Conservation (phyloP, 2,113 vertebrate species). For the Cathartes aura region DNA sequence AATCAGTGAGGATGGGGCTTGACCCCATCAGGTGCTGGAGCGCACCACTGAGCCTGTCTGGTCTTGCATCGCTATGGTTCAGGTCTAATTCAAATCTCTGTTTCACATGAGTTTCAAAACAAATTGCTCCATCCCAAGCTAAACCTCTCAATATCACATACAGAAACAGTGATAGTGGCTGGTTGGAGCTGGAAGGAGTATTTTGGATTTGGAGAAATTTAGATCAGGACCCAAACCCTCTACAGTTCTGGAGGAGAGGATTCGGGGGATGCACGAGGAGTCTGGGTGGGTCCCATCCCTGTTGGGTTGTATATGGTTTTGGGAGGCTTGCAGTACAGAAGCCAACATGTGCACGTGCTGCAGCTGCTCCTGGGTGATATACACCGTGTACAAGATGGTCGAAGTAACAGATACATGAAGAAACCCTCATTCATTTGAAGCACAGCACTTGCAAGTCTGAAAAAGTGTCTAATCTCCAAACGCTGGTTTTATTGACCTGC, state of each 20-base stretch:
- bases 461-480: not conserved
- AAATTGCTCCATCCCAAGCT: not conserved
- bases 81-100: not conserved
- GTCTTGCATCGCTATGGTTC: not conserved
- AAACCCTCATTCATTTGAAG: not conserved
- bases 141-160: not conserved
- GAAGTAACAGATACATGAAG: not conserved
- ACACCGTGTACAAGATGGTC: not conserved
- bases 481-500: not conserved
- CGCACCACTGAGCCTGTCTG: not conserved
- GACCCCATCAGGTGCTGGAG: not conserved
- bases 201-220: not conserved
- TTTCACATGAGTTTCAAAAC: not conserved
- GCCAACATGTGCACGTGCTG: not conserved
- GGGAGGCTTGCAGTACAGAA: not conserved
- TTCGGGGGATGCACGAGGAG: rapidly evolving
- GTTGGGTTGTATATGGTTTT: rapidly evolving
- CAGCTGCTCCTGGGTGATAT: not conserved
- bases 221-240: not conserved
- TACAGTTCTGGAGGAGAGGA: not conserved
- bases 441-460: not conserved
- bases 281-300: not conserved
- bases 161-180: not conserved
- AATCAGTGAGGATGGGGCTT: not conserved
- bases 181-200: not conserved